phyloP scores from a whole-genome alignment of 2,888 invertebrate species.

The Plebejus argus region DNA sequence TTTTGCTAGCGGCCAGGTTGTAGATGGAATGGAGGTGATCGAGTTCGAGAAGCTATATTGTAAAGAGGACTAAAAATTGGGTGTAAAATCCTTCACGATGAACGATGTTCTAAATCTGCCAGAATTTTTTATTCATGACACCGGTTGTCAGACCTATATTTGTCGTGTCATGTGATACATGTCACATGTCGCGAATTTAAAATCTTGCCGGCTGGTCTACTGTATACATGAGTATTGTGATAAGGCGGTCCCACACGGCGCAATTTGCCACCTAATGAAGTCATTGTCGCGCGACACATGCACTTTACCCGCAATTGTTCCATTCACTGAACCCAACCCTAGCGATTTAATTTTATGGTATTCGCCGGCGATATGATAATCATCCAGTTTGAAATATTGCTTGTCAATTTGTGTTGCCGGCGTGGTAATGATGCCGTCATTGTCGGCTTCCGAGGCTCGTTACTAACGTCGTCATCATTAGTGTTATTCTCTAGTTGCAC shows the following conservation, averaged over 20 bases:
- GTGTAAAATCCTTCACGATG: too few species aligned
- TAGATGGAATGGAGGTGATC: too few species aligned
- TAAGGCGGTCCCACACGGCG: conserved; percentile 42
- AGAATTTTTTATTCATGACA: too few species aligned
- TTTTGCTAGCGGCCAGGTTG: too few species aligned
- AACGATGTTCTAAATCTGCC: too few species aligned
- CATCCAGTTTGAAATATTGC: conserved; percentile 62
- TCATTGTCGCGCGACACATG: conserved; percentile 56
- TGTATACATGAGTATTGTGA: background rate
- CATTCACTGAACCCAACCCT: conserved; percentile 62
- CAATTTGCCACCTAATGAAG: conserved; percentile 63
- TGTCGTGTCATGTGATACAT: too few species aligned
- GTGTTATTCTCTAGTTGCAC: conserved; percentile 45
- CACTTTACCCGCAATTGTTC: conserved; percentile 58
- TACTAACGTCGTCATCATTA: conserved; percentile 50
- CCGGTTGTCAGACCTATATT: too few species aligned
- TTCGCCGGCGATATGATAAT: conserved; percentile 59
- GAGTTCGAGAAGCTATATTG: too few species aligned
- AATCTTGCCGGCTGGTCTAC: background rate
- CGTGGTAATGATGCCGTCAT: conserved; percentile 53
- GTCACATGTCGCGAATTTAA: too few species aligned
- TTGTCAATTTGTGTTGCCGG: conserved; percentile 60
- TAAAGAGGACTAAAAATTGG: too few species aligned
- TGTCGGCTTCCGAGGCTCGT: conserved; percentile 53
- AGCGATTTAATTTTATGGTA: conserved; percentile 58